A percentile compares a stretch with the other conserved stretches of the same genome.
phyloP scores from a whole-genome alignment of 2,113 vertebrate species.

The Albula goreensis region DNA sequence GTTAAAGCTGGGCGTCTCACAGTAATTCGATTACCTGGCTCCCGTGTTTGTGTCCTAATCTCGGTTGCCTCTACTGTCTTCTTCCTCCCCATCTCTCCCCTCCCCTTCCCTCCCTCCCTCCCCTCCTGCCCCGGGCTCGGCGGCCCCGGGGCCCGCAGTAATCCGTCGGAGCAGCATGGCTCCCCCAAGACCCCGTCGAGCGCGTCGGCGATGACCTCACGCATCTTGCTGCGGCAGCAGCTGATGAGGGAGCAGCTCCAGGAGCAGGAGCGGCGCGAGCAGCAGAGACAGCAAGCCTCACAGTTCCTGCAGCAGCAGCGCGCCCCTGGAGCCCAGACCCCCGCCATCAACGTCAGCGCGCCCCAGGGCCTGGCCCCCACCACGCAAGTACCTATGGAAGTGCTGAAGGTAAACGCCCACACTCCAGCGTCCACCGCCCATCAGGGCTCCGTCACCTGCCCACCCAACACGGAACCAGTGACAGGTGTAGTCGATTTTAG shows the following conservation, averaged over 20 bases:
- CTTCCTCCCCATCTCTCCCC: conserved; percentile 43
- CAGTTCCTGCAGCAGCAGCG: conserved; percentile 73
- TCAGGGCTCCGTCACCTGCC: no score
- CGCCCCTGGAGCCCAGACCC: conserved; percentile 69
- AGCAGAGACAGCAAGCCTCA: conserved; percentile 74
- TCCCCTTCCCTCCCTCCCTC: conserved; percentile 37
- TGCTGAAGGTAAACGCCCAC: conserved; percentile 81
- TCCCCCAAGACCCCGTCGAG: conserved; percentile 78
- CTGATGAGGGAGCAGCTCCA: conserved; percentile 78
- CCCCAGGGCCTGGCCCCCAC: conserved; percentile 66
- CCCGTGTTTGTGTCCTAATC: conserved; percentile 13
- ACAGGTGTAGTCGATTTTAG: neutral
- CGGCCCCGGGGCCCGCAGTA: conserved; percentile 62
- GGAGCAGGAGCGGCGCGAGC: conserved; percentile 81
- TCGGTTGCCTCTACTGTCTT: conserved; percentile 31
- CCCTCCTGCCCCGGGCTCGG: conserved; percentile 46
- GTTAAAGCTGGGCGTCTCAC: conserved; percentile 39
- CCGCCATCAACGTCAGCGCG: conserved; percentile 75
- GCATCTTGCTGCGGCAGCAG: conserved; percentile 78
- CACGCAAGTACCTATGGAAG: conserved; percentile 81
- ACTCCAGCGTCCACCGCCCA: no score
- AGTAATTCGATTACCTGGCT: conserved; percentile 37
- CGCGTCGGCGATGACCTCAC: conserved; percentile 80
- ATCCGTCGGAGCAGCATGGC: conserved; percentile 79
- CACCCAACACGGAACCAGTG: no score